Conservation (phyloP, 2,888 invertebrate genomes). For the Drosophila helvetica region DNA sequence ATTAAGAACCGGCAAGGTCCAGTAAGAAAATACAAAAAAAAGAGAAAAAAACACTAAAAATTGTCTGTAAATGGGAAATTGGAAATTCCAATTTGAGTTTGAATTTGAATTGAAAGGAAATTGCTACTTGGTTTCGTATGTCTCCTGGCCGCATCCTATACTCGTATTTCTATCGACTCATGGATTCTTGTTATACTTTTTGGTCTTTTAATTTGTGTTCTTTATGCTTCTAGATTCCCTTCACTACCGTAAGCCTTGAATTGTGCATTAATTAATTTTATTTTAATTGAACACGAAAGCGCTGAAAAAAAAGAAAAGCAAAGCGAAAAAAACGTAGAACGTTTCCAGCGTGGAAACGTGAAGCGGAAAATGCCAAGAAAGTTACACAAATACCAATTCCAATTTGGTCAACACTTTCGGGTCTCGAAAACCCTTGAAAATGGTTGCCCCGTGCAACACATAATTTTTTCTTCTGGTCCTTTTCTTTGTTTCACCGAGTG, state of each 20-base stretch:
- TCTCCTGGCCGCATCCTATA: constrained; percentile 33
- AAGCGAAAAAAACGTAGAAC: constrained; percentile 19
- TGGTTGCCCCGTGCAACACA: constrained; percentile 26
- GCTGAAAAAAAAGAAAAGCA: constrained; percentile 20
- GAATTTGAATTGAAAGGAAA: constrained; percentile 33
- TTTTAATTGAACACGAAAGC: constrained; percentile 77
- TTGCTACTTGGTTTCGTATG: constrained; percentile 38
- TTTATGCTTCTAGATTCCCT: constrained; percentile 82
- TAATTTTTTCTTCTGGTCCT: constrained; percentile 24
- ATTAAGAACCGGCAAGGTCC: not conserved
- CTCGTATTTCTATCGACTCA: constrained; percentile 36
- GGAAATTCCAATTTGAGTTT: constrained; percentile 51
- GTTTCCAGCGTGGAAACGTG: not conserved
- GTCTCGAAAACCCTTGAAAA: constrained; percentile 33
- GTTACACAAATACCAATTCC: constrained; percentile 10
- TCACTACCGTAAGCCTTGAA: constrained; percentile 83
- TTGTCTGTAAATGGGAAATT: constrained; percentile 45
- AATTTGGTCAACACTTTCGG: constrained; percentile 26
- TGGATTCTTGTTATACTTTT: constrained; percentile 72
- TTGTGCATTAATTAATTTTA: constrained; percentile 79
- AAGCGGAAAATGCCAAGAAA: constrained; percentile 17
- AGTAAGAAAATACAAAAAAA: constrained; percentile 27
- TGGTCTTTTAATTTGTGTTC: constrained; percentile 75
- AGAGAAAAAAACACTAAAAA: constrained; percentile 16
- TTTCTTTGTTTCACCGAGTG: constrained; percentile 46